Conservation (phyloP, 1,140 invertebrate genomes). For the Campodea augens region DNA sequence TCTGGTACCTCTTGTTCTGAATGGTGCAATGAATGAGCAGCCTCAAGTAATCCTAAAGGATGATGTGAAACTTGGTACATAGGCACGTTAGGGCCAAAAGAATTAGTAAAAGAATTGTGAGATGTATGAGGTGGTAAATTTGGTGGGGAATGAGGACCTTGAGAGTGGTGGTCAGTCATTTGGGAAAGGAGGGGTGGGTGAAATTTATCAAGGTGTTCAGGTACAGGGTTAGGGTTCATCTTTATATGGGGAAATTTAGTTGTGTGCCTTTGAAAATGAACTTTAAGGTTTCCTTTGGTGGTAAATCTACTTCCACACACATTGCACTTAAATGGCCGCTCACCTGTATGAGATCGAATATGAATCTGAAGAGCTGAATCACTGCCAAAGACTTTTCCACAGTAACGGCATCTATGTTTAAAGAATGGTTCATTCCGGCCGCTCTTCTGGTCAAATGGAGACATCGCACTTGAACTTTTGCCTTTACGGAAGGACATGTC, state of each 20-base stretch:
- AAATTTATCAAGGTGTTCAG: constrained; percentile 89
- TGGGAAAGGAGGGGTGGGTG: constrained; percentile 74
- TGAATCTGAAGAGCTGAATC: constrained; percentile 93
- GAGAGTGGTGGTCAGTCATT: constrained; percentile 33
- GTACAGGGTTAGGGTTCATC: constrained; percentile 90
- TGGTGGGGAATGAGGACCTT: constrained; percentile 14
- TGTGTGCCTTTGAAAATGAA: constrained; percentile 89
- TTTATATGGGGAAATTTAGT: constrained; percentile 86
- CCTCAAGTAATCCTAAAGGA: too few relatives aligned
- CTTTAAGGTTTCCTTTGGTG: constrained; percentile 92
- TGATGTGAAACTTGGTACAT: too few relatives aligned
- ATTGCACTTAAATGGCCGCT: constrained; percentile 95
- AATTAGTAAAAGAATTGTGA: too few relatives aligned
- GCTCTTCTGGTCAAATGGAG: constrained; percentile 54
- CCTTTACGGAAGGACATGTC: constrained; percentile 58
- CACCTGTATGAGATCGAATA: constrained; percentile 87
- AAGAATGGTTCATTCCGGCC: constrained; percentile 81
- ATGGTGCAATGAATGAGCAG: too few relatives aligned
- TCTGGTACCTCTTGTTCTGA: constrained; percentile 56
- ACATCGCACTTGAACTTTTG: constrained; percentile 35
- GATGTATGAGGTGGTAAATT: constrained; percentile 12
- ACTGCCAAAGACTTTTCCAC: constrained; percentile 94
- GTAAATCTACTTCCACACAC: constrained; percentile 94
- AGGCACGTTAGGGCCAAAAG: too few relatives aligned
- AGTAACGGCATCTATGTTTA: constrained; percentile 92